Base-by-base conservation (phyloP, 37 sponge, comb jelly and placozoan genomes). In the Ephydatia muelleri region DNA sequence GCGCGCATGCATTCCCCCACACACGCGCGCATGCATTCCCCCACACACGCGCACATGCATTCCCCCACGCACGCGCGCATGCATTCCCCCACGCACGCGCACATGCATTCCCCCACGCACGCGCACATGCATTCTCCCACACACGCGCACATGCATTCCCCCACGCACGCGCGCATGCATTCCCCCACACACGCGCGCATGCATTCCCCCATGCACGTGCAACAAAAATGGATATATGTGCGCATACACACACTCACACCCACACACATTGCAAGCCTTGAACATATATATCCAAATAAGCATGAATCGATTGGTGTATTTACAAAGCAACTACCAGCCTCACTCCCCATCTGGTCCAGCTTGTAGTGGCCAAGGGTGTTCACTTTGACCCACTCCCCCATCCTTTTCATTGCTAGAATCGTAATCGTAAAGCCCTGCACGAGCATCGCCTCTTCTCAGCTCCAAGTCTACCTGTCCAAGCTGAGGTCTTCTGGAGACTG, bases 301-400 rank as follows among this genome's bases (percentile, higher is more conserved):
- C 80, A 48, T 14, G 11, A n/a, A 13, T 0, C 14, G 13, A 19
- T 14, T 48, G 6, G 28, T 9, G 6, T 16, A 6, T 12, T 2
- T 25, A 79, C 79, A 79, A 27, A 23, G 23, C 43, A 9, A 5
- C 23, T 27, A 39, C 64, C 19, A 40, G 26, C 2, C 26, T 2
- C 23, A 48, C 90, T 84, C 68, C 89, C 93, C 90, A 93, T 89
- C 68, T 89, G 90, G 28, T 76, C 88, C 9, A 98, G 82, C 27
- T 88, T 68, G 87, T 95, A 98, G 90, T 96, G 95, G 0, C 87
- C 89, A 28, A 98, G 90, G 22, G 99, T 98, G 92, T 98, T 98
- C 76, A 98, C 80, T 67, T 74, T 89, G 76, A 66, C 91, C 95
- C 94, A 96, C 25, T 89, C 93, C 19, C 95, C 93, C 93, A 67